Evolutionary conservation across 2,888 invertebrate species (phyloP).

Genomic region (Aromia moschata): DNA sequence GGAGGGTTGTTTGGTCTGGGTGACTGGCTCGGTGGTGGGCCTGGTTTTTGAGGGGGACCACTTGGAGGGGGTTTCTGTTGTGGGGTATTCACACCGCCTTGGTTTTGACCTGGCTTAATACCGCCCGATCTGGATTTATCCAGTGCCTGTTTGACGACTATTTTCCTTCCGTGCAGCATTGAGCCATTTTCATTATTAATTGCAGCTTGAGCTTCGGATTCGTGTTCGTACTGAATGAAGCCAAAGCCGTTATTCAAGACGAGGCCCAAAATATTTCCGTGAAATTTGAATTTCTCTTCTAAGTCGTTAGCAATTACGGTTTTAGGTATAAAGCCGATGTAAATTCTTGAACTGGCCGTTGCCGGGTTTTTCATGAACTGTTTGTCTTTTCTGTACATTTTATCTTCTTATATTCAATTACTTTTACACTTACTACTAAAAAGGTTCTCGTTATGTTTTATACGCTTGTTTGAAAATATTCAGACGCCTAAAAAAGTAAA

Average conservation of each 20-base stretch:
- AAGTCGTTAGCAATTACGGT: slow-evolving; percentile 69
- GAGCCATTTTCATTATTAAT: slow-evolving; percentile 76
- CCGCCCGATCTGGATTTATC: slow-evolving; percentile 51
- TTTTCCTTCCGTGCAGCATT: slow-evolving; percentile 75
- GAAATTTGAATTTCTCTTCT: slow-evolving; percentile 78
- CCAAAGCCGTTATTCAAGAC: slow-evolving; percentile 83
- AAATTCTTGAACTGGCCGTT: slow-evolving; percentile 79
- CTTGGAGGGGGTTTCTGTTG: neutral
- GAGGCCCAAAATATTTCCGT: slow-evolving; percentile 77
- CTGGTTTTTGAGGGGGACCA: neutral
- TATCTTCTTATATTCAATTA: too few species aligned
- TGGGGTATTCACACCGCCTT: slow-evolving; percentile 6
- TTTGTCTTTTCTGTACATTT: slow-evolving; percentile 62
- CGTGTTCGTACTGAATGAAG: slow-evolving; percentile 85
- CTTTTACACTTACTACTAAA: too few species aligned
- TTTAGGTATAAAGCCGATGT: slow-evolving; percentile 79
- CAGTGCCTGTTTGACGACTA: slow-evolving; percentile 73
- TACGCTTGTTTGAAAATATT: too few species aligned
- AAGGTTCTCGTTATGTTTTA: too few species aligned
- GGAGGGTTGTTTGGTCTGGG: slow-evolving; percentile 23
- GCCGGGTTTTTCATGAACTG: slow-evolving; percentile 76
- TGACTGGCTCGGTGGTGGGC: slow-evolving; percentile 21
- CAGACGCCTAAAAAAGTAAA: neutral
- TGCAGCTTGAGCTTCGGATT: slow-evolving; percentile 78
- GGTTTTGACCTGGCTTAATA: slow-evolving; percentile 14